A percentile compares a stretch with the other conserved stretches of the same genome.
phyloP scores from a whole-genome alignment of 1,140 invertebrate genomes.

The Drosophila nikananu region DNA sequence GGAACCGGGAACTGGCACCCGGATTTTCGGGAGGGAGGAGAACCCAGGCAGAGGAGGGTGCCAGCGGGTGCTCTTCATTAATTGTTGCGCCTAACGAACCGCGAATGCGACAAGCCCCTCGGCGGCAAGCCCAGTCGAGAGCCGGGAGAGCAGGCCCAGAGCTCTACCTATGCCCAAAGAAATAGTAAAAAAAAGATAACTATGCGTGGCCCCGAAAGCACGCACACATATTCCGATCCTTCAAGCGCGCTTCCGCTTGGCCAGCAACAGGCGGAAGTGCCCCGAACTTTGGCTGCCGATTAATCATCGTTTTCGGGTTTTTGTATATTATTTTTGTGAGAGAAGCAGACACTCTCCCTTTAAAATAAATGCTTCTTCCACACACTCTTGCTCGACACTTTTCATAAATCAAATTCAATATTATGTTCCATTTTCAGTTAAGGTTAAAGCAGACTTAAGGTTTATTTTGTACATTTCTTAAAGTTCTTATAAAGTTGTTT shows the following conservation, averaged over 20 bases:
- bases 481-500: background rate
- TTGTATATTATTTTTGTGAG: background rate
- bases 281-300: constrained; percentile 14
- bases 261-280: constrained; percentile 51
- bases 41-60: background rate
- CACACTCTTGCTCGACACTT: background rate
- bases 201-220: background rate
- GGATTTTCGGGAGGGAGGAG: constrained; percentile 1
- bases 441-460: background rate
- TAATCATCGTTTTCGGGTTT: constrained; percentile 18
- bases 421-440: background rate
- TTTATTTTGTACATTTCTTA: background rate
- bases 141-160: background rate
- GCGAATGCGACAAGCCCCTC: constrained; percentile 65
- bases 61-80: constrained; percentile 39
- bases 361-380: background rate
- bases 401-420: background rate
- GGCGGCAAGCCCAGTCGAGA: constrained; percentile 19
- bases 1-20: background rate
- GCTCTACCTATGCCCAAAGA: constrained; percentile 9
- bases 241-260: constrained; percentile 74
- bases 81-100: constrained; percentile 78
- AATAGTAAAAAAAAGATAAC: background rate
- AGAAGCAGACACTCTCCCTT: background rate
- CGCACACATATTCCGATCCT: constrained; percentile 53